These are phyloP conservation scores for Phocides pigmalion DNA, from an alignment of 1,140 invertebrate genomes.

Conservation along the genomic window DNA sequence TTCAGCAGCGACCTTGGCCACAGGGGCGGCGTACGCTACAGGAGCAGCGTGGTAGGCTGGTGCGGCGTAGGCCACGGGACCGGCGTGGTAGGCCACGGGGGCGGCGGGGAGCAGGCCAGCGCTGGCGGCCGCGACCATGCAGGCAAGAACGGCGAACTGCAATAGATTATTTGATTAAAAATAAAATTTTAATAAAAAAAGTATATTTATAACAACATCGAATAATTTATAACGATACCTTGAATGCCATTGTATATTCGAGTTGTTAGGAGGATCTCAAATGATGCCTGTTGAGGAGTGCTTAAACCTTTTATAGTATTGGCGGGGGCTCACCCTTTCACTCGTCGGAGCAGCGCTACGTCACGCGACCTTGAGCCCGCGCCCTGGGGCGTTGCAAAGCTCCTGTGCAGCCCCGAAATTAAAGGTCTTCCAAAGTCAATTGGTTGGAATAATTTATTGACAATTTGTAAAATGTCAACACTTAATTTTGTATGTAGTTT, in stretches of 20 bases:
- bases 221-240: constrained; percentile 51
- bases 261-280: constrained; percentile 55
- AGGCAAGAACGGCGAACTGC: constrained; percentile 67
- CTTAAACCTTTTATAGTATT: constrained; percentile 68
- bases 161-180: constrained; percentile 41
- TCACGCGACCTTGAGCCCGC: constrained; percentile 55
- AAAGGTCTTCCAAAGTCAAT: constrained; percentile 17
- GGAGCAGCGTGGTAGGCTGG: constrained; percentile 36
- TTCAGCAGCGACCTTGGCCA: constrained; percentile 50
- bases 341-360: constrained; percentile 48
- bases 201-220: background rate
- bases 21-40: constrained; percentile 30
- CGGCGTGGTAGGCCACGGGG: constrained; percentile 33
- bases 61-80: constrained; percentile 31
- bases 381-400: constrained; percentile 53
- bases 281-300: constrained; percentile 64
- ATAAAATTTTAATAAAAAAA: constrained; percentile 3
- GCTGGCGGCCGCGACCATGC: constrained; percentile 63
- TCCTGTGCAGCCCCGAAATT: constrained; percentile 38
- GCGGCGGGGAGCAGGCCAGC: constrained; percentile 57
- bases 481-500: background rate
- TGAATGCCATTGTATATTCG: constrained; percentile 71
- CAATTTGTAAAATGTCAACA: constrained; percentile 2
- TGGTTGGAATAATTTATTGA: background rate
- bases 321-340: constrained; percentile 76